Percentiles rank a stretch among this genome's conserved stretches.
These are phyloP conservation scores for Diadumene lineata DNA, from an alignment of 92 coral and sea anemone species.

Conservation along the genomic window DNA sequence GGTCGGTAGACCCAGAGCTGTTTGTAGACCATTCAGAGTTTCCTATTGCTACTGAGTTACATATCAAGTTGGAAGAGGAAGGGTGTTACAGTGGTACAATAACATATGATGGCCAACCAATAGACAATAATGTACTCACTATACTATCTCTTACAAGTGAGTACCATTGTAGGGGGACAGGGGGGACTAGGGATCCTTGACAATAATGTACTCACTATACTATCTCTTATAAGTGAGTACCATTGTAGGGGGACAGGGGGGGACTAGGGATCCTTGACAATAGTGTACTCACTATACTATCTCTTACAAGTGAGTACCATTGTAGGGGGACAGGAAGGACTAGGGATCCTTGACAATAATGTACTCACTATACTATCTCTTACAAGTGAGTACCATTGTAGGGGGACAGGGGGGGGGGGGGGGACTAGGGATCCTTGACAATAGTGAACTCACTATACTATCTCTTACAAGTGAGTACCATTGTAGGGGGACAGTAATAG, in stretches of 20 bases:
- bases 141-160: conserved; percentile 82
- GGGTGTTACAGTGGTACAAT: conserved; percentile 86
- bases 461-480: conserved; percentile 78
- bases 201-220: no score
- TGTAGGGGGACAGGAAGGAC: no score
- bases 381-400: no score
- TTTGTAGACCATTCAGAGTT: conserved; percentile 64
- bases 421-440: no score
- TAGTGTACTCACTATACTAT: conserved; percentile 70
- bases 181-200: no score
- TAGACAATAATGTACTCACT: conserved; percentile 70
- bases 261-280: no score
- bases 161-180: conserved; percentile 25
- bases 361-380: no score
- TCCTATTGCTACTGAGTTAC: conserved; percentile 71
- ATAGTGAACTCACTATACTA: conserved; percentile 69
- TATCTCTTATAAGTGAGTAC: no score
- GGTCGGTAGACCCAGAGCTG: conserved; percentile 77
- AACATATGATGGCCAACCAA: conserved; percentile 59
- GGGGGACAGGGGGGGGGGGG: no score
- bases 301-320: conserved; percentile 73
- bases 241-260: no score
- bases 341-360: no score
- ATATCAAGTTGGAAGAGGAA: conserved; percentile 80
- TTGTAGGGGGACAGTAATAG: no score